These are phyloP conservation scores for Luidia sarsii DNA, from an alignment of 53 echinoderm and acorn worm species.

Conservation along the genomic window DNA sequence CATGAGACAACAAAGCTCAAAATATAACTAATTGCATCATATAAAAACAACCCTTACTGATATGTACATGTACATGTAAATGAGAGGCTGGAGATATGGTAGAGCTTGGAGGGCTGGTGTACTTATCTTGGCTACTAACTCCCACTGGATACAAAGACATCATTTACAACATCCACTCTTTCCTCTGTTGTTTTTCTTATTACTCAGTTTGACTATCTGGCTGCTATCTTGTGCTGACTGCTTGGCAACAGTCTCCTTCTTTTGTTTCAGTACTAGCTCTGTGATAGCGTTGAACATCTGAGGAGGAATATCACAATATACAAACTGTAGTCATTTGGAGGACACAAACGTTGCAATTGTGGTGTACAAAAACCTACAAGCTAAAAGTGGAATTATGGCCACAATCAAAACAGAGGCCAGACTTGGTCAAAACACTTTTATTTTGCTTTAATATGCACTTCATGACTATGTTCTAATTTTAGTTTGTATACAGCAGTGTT, in stretches of 20 bases:
- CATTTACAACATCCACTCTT: conserved; percentile 54
- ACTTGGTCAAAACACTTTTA: too few relatives aligned
- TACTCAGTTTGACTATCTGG: conserved; percentile 73
- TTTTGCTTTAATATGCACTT: too few relatives aligned
- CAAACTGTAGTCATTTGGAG: too few relatives aligned
- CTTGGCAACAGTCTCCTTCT: conserved; percentile 93
- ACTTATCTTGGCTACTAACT: background rate
- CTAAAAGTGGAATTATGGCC: too few relatives aligned
- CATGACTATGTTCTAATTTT: too few relatives aligned
- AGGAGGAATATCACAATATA: background rate
- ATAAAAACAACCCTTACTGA: background rate
- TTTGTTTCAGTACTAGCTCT: conserved; percentile 91
- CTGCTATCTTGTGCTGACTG: conserved; percentile 77
- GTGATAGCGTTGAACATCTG: conserved; percentile 99
- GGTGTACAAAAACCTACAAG: too few relatives aligned
- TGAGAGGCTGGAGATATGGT: background rate
- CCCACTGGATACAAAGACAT: too few relatives aligned
- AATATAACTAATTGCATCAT: background rate
- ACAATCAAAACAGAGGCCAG: too few relatives aligned
- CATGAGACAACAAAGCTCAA: too few relatives aligned
- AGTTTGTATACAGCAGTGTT: too few relatives aligned
- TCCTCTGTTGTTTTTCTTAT: conserved; percentile 60
- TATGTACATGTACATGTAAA: background rate
- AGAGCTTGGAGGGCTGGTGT: background rate
- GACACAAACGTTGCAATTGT: too few relatives aligned